A percentile compares a stretch with the other conserved stretches of the same genome.
These are phyloP conservation scores for Prionailurus bengalensis DNA, from an alignment of 2,113 vertebrate species.

Conservation along the genomic window DNA sequence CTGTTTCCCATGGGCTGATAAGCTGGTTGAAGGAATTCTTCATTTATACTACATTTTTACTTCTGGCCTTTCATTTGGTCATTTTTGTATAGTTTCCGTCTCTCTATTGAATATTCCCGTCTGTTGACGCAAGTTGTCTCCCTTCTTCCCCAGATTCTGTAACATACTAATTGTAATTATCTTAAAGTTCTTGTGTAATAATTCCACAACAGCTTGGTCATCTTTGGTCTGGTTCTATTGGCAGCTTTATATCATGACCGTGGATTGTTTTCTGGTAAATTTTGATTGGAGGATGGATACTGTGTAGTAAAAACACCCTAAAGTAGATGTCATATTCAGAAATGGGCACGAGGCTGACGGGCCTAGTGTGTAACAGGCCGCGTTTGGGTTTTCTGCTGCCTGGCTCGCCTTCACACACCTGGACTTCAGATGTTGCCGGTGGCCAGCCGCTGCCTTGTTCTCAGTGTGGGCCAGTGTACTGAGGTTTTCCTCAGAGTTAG, in stretches of 20 bases:
- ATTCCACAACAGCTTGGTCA: background rate
- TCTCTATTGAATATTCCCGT: background rate
- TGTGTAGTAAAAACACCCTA: background rate
- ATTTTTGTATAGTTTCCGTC: background rate
- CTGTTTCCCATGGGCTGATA: background rate
- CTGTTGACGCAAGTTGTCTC: background rate
- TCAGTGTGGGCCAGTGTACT: background rate
- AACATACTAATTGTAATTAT: background rate
- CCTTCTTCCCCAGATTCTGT: background rate
- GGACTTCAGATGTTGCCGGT: background rate
- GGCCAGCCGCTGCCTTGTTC: background rate
- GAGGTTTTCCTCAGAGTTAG: background rate
- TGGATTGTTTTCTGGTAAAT: background rate
- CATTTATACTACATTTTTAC: background rate
- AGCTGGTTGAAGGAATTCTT: background rate
- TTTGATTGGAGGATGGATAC: background rate
- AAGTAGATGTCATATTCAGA: background rate
- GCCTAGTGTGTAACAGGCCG: no score
- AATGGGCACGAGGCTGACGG: background rate
- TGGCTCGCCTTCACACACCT: background rate
- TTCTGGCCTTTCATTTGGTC: constrained; percentile 1
- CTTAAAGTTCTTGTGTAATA: background rate
- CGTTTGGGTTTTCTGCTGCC: background rate
- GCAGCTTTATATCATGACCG: background rate
- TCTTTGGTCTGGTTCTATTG: background rate